These are phyloP conservation scores for Xiphophorus hellerii DNA, from an alignment of 2,113 vertebrate genomes.

Conservation along the genomic window DNA sequence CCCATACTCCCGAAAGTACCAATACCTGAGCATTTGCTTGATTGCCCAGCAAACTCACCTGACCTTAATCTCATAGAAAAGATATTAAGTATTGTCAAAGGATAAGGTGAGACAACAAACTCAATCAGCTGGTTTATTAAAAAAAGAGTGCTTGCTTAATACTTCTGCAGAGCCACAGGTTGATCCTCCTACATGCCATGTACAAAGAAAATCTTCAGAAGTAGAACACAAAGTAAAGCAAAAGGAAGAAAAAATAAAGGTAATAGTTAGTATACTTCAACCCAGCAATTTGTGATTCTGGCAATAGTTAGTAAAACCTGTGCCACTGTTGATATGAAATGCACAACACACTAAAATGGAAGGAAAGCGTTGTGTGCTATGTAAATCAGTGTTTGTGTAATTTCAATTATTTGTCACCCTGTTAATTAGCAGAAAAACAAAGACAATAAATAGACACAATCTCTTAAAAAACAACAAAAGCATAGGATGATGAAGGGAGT, in stretches of 20 bases:
- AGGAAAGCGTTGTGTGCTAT: constrained; percentile 32
- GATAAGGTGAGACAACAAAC: too few species aligned
- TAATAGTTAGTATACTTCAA: neutral
- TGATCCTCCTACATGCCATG: neutral
- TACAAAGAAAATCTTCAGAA: neutral
- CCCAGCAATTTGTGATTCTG: too few species aligned
- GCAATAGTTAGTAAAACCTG: neutral
- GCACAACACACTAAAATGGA: constrained; percentile 3
- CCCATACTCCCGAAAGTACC: too few species aligned
- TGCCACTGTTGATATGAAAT: constrained; percentile 10
- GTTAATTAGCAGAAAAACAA: constrained; percentile 2
- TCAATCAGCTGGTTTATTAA: too few species aligned
- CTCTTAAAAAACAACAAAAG: constrained; percentile 11
- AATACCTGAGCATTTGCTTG: too few species aligned
- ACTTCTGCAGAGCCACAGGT: neutral
- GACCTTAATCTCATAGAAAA: too few species aligned
- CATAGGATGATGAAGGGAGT: neutral
- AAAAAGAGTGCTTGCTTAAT: neutral
- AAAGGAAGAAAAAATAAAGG: constrained; percentile 20
- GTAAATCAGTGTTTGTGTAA: constrained; percentile 23
- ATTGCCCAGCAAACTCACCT: too few species aligned
- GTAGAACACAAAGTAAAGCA: neutral
- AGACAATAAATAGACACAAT: neutral
- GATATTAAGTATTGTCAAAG: too few species aligned
- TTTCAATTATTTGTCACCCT: neutral